phyloP scores from a whole-genome alignment of 2,888 invertebrate genomes.

The Erannis defoliaria region DNA sequence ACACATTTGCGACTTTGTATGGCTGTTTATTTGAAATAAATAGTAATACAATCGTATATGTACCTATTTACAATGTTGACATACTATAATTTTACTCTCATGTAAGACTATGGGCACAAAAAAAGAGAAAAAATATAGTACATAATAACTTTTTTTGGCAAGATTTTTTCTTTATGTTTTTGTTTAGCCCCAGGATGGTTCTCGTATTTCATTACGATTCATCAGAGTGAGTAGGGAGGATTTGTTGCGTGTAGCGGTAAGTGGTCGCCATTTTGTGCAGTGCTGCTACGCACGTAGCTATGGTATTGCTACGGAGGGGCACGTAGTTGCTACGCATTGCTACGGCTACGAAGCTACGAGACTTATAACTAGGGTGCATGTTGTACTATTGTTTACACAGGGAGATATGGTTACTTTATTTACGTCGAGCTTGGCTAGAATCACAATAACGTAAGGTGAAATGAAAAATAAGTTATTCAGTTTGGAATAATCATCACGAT shows the following conservation, averaged over 20 bases:
- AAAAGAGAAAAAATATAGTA: no score
- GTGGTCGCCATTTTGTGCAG: constrained; percentile 64
- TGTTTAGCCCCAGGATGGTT: constrained; percentile 21
- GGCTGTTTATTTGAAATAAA: no score
- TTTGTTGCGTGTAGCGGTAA: constrained; percentile 60
- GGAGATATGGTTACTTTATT: neutral
- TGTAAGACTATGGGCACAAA: no score
- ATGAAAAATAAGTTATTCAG: neutral
- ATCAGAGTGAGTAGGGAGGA: constrained; percentile 50
- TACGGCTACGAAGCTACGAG: constrained; percentile 17
- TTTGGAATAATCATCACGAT: no score
- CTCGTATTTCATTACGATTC: constrained; percentile 52
- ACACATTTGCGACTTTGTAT: neutral
- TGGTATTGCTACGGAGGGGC: constrained; percentile 52
- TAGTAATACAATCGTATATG: no score
- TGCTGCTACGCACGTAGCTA: constrained; percentile 51
- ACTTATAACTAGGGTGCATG: constrained; percentile 4
- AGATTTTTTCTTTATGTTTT: constrained; percentile 16
- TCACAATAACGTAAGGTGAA: neutral
- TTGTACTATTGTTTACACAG: constrained; percentile 2
- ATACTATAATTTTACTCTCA: no score
- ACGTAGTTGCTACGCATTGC: constrained; percentile 24
- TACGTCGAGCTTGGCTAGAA: neutral
- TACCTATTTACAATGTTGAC: neutral
- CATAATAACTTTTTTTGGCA: no score